Evolutionary conservation across 2,888 invertebrate genomes (phyloP), one percentile per base, ranked within the genome.

Genomic region (Brachyopa scutellaris): DNA sequence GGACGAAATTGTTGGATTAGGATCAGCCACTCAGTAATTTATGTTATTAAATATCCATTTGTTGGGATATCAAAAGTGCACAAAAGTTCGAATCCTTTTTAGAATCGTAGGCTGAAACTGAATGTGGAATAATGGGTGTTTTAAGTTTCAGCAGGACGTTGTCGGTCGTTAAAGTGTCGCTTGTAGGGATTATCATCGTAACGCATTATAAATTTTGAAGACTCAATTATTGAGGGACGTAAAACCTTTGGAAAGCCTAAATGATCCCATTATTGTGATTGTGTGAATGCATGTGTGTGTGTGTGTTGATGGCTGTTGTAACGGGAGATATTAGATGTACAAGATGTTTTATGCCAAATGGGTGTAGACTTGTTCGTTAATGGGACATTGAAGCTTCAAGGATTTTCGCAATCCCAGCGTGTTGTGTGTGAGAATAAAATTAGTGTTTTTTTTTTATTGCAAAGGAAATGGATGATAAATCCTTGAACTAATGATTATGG

Each of bases 41-140:
- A 19, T 21, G 66, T 73, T 55, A 53, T 55, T 61, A 67, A 73
- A 73, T 67, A 61, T 38, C 47, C 53, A 79, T 79, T 79, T 55
- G 66, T 40, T 78, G 61, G 47, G 59, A 61, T 45, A 45, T 33
- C 42, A 66, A 40, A 31, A 66, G 33, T 61, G 26, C 23, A 66
- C 23, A 11, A 36, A 49, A 62, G 36, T 36, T n/a, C 11, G 29
- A 31, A 42, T 40, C 49, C 15, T 29, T 57, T 40, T 26, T 13
- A 21, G 47, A 13, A 21, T 40, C 9, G 8, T 29, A 13, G 8
- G 26, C 26, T 40, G n/a, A 26, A 7, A 23, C 47, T 13, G 31
- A 31, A 51, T n/a, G n/a, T 11, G 19, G 59, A 40, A 33, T 57
- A 64, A 74, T 51, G 19, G 29, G 11, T 38, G 38, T 61, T 49